Evolutionary conservation across 2,888 invertebrate species (phyloP).

Genomic region (Omphaloscelis lunosa): DNA sequence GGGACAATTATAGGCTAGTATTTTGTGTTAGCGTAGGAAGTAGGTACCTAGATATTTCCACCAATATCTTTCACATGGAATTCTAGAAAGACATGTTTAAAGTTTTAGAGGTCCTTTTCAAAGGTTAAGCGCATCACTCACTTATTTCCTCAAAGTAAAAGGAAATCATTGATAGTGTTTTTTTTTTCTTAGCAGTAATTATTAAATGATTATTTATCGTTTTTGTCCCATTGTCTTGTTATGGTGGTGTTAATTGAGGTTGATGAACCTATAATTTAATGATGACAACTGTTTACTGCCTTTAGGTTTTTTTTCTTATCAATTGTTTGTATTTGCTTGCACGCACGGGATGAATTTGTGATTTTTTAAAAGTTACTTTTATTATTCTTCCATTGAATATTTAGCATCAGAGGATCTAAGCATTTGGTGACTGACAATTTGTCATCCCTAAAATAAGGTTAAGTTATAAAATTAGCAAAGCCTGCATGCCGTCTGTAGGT

Average conservation of each 20-base stretch:
- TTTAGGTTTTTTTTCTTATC: conserved; percentile 37
- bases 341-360: conserved; percentile 10
- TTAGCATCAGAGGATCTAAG: no score
- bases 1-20: no score
- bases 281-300: conserved; percentile 15
- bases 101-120: neutral
- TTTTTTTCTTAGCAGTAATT: conserved; percentile 41
- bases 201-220: conserved; percentile 44
- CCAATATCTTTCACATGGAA: neutral
- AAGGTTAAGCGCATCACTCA: neutral
- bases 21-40: neutral
- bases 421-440: no score
- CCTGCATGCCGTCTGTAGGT: no score
- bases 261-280: conserved; percentile 43
- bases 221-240: conserved; percentile 51
- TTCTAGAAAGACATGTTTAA: neutral
- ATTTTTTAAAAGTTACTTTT: no score
- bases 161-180: conserved; percentile 37
- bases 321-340: conserved; percentile 28
- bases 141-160: conserved; percentile 42
- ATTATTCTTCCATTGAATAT: no score
- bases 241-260: conserved; percentile 41
- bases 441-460: no score
- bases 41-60: neutral
- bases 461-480: no score